phyloP scores from a whole-genome alignment of 2,113 vertebrate genomes.

The Emydocephalus ijimae region DNA sequence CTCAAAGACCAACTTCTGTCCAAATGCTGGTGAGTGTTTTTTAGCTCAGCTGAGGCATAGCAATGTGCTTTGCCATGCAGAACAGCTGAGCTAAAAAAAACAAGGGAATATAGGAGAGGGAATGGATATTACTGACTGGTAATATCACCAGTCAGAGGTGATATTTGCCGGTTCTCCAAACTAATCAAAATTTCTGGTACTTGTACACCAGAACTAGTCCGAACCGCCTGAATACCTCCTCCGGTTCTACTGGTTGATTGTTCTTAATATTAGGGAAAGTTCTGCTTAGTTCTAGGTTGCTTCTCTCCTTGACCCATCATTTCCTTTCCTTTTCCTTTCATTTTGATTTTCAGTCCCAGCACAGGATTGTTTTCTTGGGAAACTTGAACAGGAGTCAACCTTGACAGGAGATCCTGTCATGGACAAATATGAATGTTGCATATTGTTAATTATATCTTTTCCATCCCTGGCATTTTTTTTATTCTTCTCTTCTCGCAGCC shows the following conservation, averaged over 20 bases:
- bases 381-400: not conserved
- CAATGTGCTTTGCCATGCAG: too few relatives aligned
- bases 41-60: too few relatives aligned
- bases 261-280: not conserved
- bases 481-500: not conserved
- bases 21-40: too few relatives aligned
- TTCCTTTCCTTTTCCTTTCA: not conserved
- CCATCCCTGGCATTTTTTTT: not conserved
- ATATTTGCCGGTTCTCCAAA: too few relatives aligned
- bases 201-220: too few relatives aligned
- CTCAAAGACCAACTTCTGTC: too few relatives aligned
- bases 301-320: not conserved
- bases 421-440: not conserved
- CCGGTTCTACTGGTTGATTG: not conserved
- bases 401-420: not conserved
- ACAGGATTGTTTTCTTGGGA: not conserved
- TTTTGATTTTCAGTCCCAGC: not conserved
- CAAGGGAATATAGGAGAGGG: too few relatives aligned
- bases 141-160: too few relatives aligned
- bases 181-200: too few relatives aligned
- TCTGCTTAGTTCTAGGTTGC: not conserved
- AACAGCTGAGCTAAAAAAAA: too few relatives aligned
- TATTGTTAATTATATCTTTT: slow-evolving; percentile 29
- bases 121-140: too few relatives aligned
- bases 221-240: too few relatives aligned